phyloP scores from a whole-genome alignment of 2,797 vertebrate genomes.

The Heteromormyrus szaboi region DNA sequence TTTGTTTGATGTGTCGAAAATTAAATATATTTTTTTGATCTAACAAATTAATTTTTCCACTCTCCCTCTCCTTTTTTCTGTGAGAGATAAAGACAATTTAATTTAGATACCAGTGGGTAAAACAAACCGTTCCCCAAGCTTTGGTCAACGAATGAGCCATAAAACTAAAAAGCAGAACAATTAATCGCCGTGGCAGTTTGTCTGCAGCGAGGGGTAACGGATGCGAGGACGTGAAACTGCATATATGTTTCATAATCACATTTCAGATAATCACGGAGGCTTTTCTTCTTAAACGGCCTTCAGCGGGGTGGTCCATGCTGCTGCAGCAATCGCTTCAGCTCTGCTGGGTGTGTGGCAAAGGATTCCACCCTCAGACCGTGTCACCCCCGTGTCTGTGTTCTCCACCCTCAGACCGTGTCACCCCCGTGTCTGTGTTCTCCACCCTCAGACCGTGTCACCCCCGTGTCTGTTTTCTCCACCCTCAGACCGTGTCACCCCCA shows the following conservation, averaged over 20 bases:
- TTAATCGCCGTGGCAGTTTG: conserved; percentile 44
- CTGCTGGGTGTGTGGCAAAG: background rate
- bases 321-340: background rate
- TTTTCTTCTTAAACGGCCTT: conserved; percentile 2
- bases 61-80: conserved; percentile 40
- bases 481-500: background rate
- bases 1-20: conserved; percentile 75
- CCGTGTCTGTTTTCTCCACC: conserved; percentile 38
- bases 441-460: conserved; percentile 13
- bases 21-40: conserved; percentile 73
- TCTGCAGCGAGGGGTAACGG: conserved; percentile 29
- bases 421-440: background rate
- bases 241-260: conserved; percentile 39
- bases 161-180: conserved; percentile 48
- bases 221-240: conserved; percentile 31
- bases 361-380: background rate
- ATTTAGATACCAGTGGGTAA: conserved; percentile 69
- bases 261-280: conserved; percentile 36
- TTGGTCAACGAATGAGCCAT: conserved; percentile 48
- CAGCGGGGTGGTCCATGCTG: background rate
- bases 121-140: conserved; percentile 50
- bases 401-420: background rate
- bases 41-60: conserved; percentile 70
- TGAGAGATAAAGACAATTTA: conserved; percentile 74
- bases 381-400: background rate